These are phyloP conservation scores for Leptodactylus fuscus DNA, from an alignment of 2,113 vertebrate species.

Conservation along the genomic window DNA sequence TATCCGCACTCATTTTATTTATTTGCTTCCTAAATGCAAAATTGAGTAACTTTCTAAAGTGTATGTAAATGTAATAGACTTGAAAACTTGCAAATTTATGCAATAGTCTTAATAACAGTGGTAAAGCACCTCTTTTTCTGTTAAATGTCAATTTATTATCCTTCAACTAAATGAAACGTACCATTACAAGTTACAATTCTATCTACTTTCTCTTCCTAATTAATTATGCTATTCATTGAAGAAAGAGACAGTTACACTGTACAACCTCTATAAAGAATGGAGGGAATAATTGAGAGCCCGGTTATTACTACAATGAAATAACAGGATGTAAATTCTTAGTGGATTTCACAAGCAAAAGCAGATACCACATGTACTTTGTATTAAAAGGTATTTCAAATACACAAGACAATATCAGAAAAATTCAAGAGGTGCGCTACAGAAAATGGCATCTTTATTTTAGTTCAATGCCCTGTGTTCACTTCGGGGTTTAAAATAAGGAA, in stretches of 20 bases:
- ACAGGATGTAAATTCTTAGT: neutral
- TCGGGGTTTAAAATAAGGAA: neutral
- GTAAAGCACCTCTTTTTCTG: neutral
- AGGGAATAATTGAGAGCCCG: neutral
- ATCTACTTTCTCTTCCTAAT: neutral
- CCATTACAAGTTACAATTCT: constrained; percentile 4
- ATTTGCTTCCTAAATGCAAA: too few species aligned
- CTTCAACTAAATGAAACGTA: constrained; percentile 1
- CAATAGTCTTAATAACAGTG: neutral
- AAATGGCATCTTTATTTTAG: neutral
- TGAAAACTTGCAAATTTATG: neutral
- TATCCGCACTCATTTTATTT: too few species aligned
- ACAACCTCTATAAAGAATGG: neutral
- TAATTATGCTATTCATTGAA: constrained; percentile 16
- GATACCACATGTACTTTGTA: neutral
- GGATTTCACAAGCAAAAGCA: neutral
- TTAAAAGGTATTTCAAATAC: neutral
- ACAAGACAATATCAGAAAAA: neutral
- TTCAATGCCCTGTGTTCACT: neutral
- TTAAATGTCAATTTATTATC: neutral
- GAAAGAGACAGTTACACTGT: constrained; percentile 14
- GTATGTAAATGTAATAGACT: too few species aligned
- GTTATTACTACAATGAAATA: neutral
- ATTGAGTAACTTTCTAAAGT: too few species aligned
- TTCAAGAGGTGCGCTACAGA: neutral